A percentile compares a stretch with the other conserved stretches of the same genome.
These are phyloP conservation scores for Diorhabda carinulata DNA, from an alignment of 1,140 invertebrate genomes.

Conservation along the genomic window DNA sequence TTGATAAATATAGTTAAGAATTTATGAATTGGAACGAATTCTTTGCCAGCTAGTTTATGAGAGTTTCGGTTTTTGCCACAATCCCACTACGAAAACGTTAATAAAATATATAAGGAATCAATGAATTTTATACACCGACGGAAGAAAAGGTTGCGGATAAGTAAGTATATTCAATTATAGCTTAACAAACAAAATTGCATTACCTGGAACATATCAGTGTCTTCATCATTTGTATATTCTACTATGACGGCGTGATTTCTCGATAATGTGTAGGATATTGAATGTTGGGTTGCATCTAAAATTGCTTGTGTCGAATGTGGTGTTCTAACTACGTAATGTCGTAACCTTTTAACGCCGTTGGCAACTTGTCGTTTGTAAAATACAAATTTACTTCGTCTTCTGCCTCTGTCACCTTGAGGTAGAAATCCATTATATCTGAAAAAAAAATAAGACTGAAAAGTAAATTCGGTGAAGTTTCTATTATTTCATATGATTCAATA, in stretches of 20 bases:
- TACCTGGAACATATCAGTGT: constrained; percentile 99
- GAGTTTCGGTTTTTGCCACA: not conserved
- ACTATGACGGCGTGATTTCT: constrained; percentile 96
- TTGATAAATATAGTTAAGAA: not conserved
- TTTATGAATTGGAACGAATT: not conserved
- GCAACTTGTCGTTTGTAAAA: constrained; percentile 76
- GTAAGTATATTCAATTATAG: not conserved
- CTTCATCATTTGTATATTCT: constrained; percentile 90
- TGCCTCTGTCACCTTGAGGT: constrained; percentile 85
- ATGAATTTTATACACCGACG: not conserved
- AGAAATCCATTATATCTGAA: constrained; percentile 92
- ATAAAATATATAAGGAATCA: not conserved
- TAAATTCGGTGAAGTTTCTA: no score
- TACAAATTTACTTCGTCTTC: constrained; percentile 90
- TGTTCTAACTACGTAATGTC: constrained; percentile 93
- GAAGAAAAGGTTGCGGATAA: not conserved
- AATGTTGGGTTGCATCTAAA: constrained; percentile 85
- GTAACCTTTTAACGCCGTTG: constrained; percentile 91
- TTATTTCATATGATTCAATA: no score
- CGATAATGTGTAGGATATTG: constrained; percentile 94
- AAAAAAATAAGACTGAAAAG: constrained; percentile 20
- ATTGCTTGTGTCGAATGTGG: constrained; percentile 86
- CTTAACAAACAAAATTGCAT: constrained; percentile 32
- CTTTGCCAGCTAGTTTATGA: not conserved
- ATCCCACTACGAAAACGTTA: not conserved